Evolutionary conservation across 2,797 vertebrate species (phyloP), one percentile per base, ranked within the genome.

Genomic region (Masticophis lateralis): DNA sequence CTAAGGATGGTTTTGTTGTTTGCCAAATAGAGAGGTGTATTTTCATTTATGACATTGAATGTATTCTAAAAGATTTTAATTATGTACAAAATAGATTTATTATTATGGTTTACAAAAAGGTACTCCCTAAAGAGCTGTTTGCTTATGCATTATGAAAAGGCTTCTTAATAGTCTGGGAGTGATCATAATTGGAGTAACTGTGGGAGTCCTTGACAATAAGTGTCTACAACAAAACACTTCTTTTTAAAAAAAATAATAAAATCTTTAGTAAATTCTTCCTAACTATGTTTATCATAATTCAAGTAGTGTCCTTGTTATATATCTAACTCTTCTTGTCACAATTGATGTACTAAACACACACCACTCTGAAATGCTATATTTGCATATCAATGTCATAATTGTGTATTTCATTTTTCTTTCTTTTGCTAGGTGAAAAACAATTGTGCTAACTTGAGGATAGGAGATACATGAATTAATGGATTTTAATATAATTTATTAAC

Each of bases 201-300:
- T 25, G 87, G 55, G 12, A 93, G n/a, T 93, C 27, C 7, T 94
- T 94, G 60, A 92, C 94, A 96, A 91, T 14, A 95, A 93, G 87
- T 55, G 11, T 27, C 4, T 69, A 22, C 2, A 4, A 61, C 59
- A 66, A 69, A 95, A 43, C 4, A 94, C 0, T n/a, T 63, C 63
- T 27, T 94, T 94, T 37, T n/a, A 0, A 9, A 61, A 66, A 69
- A 69, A n/a, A 6, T 18, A 74, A 69, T 6, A 74, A 89, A 89
- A 4, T 47, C 13, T 16, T 91, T 61, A 89, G 59, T 90, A 60
- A 0, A 91, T 95, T 94, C 91, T 93, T 59, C 92, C 86, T 59
- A 91, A 61, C 0, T 51, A 83, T 93, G 90, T 32, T 61, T 86
- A 43, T 90, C 0, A 18, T 93, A 95, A 94, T 91, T 91, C 57